A percentile compares a stretch with the other conserved stretches of the same genome.
Conservation (phyloP, 2,888 invertebrate species). For the Falcaria lacertinaria region DNA sequence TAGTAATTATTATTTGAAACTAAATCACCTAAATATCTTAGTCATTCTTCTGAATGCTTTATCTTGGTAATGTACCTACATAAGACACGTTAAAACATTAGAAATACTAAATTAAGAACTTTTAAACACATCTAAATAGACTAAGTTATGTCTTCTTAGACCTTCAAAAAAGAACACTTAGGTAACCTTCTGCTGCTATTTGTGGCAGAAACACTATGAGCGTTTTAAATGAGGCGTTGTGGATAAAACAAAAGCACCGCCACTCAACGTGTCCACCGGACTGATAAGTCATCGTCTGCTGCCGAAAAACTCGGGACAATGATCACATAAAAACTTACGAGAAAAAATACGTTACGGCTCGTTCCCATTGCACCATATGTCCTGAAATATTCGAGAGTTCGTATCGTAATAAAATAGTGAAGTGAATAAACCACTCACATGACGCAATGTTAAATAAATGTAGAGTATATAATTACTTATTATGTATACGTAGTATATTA, state of each 20-base stretch:
- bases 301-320: conserved; percentile 46
- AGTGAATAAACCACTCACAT: too few species aligned
- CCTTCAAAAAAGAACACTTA: not conserved
- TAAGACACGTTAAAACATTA: too few species aligned
- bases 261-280: conserved; percentile 27
- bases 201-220: conserved; percentile 1
- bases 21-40: too few species aligned
- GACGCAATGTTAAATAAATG: too few species aligned
- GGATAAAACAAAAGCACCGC: conserved; percentile 41
- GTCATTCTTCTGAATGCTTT: too few species aligned
- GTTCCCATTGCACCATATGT: conserved; percentile 31
- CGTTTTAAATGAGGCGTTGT: conserved; percentile 12
- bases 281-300: conserved; percentile 49
- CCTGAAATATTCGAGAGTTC: too few species aligned
- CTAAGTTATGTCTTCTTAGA: not conserved
- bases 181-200: not conserved
- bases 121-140: not conserved
- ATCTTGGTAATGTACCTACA: too few species aligned
- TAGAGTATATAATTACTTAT: too few species aligned
- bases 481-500: too few species aligned
- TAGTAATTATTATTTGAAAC: too few species aligned
- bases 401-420: too few species aligned
- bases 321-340: conserved; percentile 49
- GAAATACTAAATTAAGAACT: too few species aligned
- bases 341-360: conserved; percentile 32